Evolutionary conservation across 1,140 invertebrate genomes (phyloP).

Genomic region (Yoshiicerus persimilis): DNA sequence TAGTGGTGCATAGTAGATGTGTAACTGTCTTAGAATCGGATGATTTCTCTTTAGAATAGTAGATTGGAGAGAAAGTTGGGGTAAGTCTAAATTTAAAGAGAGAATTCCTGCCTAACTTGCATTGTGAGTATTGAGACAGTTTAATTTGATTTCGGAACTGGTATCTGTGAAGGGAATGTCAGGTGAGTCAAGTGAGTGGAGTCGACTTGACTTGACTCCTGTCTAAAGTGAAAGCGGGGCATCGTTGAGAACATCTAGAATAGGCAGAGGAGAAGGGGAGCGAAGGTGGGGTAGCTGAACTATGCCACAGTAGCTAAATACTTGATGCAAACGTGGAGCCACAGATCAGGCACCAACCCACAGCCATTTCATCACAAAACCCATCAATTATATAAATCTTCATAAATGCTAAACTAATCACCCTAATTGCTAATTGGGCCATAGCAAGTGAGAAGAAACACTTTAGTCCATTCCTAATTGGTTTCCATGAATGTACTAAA

Average conservation of each 20-base stretch:
- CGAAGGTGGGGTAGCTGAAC: too few relatives aligned
- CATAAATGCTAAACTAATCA: not conserved
- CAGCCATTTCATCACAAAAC: not conserved
- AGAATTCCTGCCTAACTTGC: not conserved
- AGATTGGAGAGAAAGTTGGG: not conserved
- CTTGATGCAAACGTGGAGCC: not conserved
- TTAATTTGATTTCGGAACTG: constrained; percentile 10
- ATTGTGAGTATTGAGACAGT: constrained; percentile 3
- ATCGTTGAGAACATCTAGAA: not conserved
- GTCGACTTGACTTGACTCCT: not conserved
- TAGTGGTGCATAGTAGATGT: too few relatives aligned
- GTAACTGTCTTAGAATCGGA: not conserved
- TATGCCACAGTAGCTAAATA: not conserved
- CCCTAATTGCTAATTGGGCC: too few relatives aligned
- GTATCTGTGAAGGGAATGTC: not conserved
- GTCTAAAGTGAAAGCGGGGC: not conserved
- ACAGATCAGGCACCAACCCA: not conserved
- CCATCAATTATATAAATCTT: not conserved
- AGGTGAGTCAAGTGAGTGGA: not conserved
- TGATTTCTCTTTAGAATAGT: not conserved
- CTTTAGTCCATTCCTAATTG: not conserved
- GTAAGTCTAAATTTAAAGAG: not conserved
- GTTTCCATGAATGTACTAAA: too few relatives aligned
- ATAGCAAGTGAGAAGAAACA: not conserved
- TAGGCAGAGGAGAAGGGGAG: not conserved